phyloP scores from a whole-genome alignment of 2,888 invertebrate species.

The Pecten maximus region DNA sequence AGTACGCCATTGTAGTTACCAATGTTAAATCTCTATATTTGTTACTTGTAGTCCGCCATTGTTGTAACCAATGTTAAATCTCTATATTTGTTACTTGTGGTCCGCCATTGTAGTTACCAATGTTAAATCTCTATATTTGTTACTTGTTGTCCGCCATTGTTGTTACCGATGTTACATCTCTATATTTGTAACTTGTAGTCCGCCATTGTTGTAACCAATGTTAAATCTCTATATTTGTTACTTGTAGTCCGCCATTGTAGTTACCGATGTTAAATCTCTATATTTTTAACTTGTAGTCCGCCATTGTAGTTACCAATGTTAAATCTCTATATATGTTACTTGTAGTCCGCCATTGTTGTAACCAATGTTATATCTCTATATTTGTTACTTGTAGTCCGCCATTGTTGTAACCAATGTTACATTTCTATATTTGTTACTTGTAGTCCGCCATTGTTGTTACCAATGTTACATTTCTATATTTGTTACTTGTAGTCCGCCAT shows the following conservation, averaged over 20 bases:
- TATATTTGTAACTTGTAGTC: conserved; percentile 44
- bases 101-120: conserved; percentile 46
- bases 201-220: conserved; percentile 44
- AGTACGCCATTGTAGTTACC: conserved; percentile 49
- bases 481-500: too few relatives aligned
- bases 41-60: conserved; percentile 45
- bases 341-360: too few relatives aligned
- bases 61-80: too few relatives aligned
- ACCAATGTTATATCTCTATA: not conserved
- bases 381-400: too few relatives aligned
- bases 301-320: conserved; percentile 36
- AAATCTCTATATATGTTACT: too few relatives aligned
- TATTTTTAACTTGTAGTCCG: conserved; percentile 47
- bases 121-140: too few relatives aligned
- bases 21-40: too few relatives aligned
- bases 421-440: too few relatives aligned
- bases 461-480: not conserved
- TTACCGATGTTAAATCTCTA: conserved; percentile 42
- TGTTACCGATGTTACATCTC: too few relatives aligned
- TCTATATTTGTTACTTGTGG: conserved; percentile 39
- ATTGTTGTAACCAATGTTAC: too few relatives aligned
- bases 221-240: too few relatives aligned
- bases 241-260: conserved; percentile 45
- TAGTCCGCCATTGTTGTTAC: too few relatives aligned
- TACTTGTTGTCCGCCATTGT: conserved; percentile 46